Conservation (phyloP, 1,140 invertebrate species). For the Berghia stephanieae region DNA sequence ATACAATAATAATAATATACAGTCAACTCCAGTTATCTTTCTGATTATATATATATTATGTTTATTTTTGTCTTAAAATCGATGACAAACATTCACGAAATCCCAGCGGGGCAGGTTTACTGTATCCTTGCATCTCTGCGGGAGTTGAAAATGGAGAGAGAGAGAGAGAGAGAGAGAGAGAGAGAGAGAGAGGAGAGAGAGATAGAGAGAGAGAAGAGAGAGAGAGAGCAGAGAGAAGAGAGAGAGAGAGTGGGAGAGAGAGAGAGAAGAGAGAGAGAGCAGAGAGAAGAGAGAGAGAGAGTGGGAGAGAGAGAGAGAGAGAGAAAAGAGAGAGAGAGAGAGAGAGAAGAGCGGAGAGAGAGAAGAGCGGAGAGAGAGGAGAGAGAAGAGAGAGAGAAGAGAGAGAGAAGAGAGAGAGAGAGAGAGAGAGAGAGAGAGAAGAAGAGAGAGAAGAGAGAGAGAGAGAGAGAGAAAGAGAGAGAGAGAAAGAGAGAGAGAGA, state of each 20-base stretch:
- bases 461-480: not conserved
- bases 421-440: not conserved
- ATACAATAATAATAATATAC: no score
- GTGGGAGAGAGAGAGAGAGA: not conserved
- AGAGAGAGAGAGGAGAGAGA: slow-evolving; percentile 2
- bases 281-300: not conserved
- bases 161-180: slow-evolving; percentile 15
- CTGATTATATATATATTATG: no score
- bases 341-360: not conserved
- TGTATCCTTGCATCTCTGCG: no score
- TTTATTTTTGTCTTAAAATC: no score
- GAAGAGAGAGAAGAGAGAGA: not conserved
- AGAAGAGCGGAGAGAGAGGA: not conserved
- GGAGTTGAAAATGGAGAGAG: not conserved
- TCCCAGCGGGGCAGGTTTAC: no score
- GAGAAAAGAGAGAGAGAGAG: not conserved
- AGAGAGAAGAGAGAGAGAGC: not conserved
- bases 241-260: not conserved
- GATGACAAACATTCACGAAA: no score
- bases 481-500: slow-evolving; percentile 18
- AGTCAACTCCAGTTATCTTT: no score
- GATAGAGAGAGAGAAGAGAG: not conserved
- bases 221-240: no score
- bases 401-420: not conserved
- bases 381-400: not conserved